A percentile compares a stretch with the other conserved stretches of the same genome.
phyloP scores from a whole-genome alignment of 2,888 invertebrate genomes.

The Cheilosia grossa region DNA sequence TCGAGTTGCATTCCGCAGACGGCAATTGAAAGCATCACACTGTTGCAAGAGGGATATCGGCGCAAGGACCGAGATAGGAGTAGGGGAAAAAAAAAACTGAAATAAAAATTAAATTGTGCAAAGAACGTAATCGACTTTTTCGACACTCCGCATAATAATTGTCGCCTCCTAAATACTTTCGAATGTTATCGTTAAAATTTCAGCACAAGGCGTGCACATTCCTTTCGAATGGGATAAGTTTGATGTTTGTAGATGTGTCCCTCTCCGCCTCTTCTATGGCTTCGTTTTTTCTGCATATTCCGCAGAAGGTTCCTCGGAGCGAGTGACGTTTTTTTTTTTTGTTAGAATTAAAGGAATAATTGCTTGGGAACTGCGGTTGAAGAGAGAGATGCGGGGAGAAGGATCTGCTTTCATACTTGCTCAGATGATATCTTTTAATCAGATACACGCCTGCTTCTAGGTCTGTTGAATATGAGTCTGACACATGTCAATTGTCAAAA shows the following conservation, averaged over 20 bases:
- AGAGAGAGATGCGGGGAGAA: background rate
- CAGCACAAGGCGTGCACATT: conserved; percentile 60
- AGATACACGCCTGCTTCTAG: background rate
- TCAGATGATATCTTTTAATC: background rate
- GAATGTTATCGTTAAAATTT: conserved; percentile 74
- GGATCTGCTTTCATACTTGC: background rate
- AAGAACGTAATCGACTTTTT: conserved; percentile 67
- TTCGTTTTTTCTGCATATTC: conserved; percentile 23
- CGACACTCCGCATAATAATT: conserved; percentile 73
- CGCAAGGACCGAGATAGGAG: conserved; percentile 12
- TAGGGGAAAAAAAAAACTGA: background rate
- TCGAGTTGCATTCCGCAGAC: conserved; percentile 66
- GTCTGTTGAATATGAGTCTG: no score
- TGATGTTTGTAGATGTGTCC: conserved; percentile 36
- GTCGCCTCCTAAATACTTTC: conserved; percentile 74
- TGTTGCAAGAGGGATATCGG: conserved; percentile 60
- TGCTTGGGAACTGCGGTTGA: conserved; percentile 33
- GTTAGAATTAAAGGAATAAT: conserved; percentile 50
- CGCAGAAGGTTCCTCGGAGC: conserved; percentile 16
- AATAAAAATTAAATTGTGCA: conserved; percentile 20
- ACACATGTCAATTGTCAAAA: no score
- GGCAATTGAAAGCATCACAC: conserved; percentile 43
- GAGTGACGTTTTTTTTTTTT: conserved; percentile 38
- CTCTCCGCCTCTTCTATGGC: background rate
- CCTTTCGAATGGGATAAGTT: conserved; percentile 70